Evolutionary conservation across 2,797 vertebrate genomes (phyloP).

Genomic region (Mormyrops attenuatus): DNA sequence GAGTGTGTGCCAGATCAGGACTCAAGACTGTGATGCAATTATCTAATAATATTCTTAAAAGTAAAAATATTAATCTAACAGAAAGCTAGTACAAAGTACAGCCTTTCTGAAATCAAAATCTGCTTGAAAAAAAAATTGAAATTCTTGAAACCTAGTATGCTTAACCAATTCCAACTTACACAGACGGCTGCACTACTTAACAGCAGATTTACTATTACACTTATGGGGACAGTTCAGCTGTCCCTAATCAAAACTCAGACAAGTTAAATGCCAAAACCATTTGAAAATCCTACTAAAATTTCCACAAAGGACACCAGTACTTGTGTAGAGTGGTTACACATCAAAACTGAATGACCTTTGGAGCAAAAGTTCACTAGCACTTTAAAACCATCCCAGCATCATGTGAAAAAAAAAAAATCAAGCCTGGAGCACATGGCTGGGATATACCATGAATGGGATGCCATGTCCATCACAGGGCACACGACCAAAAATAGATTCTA

Average conservation of each 20-base stretch:
- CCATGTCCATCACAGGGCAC: not conserved
- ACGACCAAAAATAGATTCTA: not conserved
- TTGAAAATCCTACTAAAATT: not conserved
- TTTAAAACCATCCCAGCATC: not conserved
- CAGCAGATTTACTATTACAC: not conserved
- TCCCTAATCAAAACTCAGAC: not conserved
- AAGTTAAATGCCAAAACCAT: not conserved
- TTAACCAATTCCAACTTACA: not conserved
- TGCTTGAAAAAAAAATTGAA: not conserved
- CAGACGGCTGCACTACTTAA: not conserved
- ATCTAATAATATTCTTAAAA: not conserved
- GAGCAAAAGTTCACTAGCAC: not conserved
- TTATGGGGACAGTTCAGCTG: not conserved
- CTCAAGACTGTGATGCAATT: not conserved
- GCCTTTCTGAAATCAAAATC: not conserved
- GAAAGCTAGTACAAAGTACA: not conserved
- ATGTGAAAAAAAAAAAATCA: not conserved
- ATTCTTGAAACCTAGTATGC: not conserved
- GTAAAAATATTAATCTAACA: not conserved
- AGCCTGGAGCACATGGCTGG: not conserved
- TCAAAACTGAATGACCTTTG: not conserved
- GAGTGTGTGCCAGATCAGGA: not conserved
- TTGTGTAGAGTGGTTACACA: not conserved
- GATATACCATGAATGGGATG: not conserved
- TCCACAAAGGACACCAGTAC: not conserved